Evolutionary conservation across 2,797 vertebrate genomes (phyloP).

Genomic region (Microcaecilia unicolor): DNA sequence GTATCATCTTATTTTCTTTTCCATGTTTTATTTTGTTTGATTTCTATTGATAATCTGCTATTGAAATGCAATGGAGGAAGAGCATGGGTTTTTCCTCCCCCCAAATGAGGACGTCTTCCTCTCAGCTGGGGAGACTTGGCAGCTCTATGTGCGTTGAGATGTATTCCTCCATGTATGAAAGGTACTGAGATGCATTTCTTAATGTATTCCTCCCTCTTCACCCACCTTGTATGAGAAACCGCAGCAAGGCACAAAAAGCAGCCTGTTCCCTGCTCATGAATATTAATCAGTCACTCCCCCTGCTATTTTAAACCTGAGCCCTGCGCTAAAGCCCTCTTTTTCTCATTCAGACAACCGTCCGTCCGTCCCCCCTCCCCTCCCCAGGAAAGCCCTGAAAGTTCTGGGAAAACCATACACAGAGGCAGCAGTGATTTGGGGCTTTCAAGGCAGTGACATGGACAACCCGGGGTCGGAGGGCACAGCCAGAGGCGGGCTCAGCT

Average conservation of each 20-base stretch:
- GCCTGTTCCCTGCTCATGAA: constrained; percentile 53
- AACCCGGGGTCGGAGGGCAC: constrained; percentile 57
- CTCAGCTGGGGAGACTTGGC: no score
- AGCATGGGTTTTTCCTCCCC: no score
- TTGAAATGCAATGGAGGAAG: no score
- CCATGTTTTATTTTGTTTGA: no score
- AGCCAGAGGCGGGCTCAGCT: constrained; percentile 47
- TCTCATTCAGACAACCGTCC: constrained; percentile 27
- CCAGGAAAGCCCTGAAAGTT: constrained; percentile 40
- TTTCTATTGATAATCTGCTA: no score
- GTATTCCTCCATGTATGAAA: constrained; percentile 30
- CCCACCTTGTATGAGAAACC: constrained; percentile 51
- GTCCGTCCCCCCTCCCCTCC: no score
- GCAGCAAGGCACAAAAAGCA: constrained; percentile 33
- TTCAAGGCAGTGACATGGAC: constrained; percentile 43
- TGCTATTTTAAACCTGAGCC: constrained; percentile 40
- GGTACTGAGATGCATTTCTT: constrained; percentile 28
- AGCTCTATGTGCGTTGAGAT: no score
- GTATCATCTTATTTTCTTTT: no score
- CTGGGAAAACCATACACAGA: constrained; percentile 46
- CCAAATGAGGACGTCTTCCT: no score
- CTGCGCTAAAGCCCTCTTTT: constrained; percentile 36
- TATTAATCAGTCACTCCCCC: constrained; percentile 52
- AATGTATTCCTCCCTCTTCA: constrained; percentile 53
- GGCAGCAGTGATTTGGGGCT: constrained; percentile 36